Percentiles rank a stretch among this genome's conserved stretches.
phyloP scores from a whole-genome alignment of 1,140 invertebrate species.

The Euura saliciscinereae region DNA sequence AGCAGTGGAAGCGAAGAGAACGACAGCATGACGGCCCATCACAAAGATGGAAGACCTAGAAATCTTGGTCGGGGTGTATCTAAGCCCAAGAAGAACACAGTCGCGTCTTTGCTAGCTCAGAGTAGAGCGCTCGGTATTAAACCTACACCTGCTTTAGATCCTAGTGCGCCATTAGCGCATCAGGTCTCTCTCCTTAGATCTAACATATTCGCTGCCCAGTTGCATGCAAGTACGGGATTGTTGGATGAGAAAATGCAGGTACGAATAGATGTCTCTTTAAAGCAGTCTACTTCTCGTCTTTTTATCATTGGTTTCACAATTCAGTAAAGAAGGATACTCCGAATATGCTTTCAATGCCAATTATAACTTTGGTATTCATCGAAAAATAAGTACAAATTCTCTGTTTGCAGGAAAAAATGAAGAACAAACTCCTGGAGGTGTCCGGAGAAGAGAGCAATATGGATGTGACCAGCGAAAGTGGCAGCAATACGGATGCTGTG shows the following conservation, averaged over 20 bases:
- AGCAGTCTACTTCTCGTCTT: no score
- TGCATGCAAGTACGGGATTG: conserved; percentile 58
- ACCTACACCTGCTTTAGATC: conserved; percentile 64
- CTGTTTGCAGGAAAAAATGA: conserved; percentile 65
- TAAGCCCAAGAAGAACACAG: conserved; percentile 90
- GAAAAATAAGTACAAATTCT: neutral
- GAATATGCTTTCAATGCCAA: no score
- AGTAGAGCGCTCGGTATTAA: conserved; percentile 78
- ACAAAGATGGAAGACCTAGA: conserved; percentile 76
- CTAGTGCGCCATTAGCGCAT: conserved; percentile 63
- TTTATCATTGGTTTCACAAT: no score
- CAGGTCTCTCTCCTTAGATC: conserved; percentile 67
- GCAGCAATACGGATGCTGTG: conserved; percentile 59
- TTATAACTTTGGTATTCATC: neutral
- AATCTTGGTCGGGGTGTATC: conserved; percentile 84
- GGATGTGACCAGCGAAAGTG: conserved; percentile 59
- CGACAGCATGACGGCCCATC: conserved; percentile 60
- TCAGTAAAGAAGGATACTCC: no score
- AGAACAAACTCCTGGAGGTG: conserved; percentile 63
- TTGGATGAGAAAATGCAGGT: conserved; percentile 59
- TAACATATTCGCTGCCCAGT: conserved; percentile 65
- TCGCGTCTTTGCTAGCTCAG: conserved; percentile 84
- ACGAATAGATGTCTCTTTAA: neutral
- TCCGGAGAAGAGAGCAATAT: conserved; percentile 62
- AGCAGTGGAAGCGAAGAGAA: conserved; percentile 72